Evolutionary conservation across 2,113 vertebrate species (phyloP), one percentile per base, ranked within the genome.

Genomic region (Polyodon spathula): DNA sequence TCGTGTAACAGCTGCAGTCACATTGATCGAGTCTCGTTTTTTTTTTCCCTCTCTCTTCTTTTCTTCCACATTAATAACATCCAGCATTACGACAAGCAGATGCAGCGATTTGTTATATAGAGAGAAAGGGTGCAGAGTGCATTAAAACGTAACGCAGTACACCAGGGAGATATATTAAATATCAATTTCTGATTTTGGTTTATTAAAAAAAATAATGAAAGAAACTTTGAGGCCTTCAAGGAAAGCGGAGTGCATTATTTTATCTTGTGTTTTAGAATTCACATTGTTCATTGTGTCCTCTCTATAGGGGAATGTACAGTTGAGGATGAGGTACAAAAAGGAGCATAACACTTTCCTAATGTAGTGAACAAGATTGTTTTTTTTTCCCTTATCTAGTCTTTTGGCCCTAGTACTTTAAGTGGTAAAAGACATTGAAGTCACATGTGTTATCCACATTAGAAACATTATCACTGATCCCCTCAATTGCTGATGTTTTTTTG

Each of bases 1-100:
- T 76, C 75, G 75, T 78, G 75, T 79, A 74, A 75, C 73, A 63
- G 65, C 75, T 74, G 78, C 76, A 75, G 73, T 80, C 75, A 79
- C 73, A 67, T 69, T 84, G 77, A 84, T 82, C 72, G 74, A 81
- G 75, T 66, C 72, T 70, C 68, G 70, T 64, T 63, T 68, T 71
- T 54, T 59, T 59, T 66, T 69, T 12, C 58, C 55, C 63, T 60
- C 63, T 69, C 66, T 59, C 69, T 66, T 67, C 50, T 62, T 67
- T 41, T 64, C 66, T 61, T 55, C 40, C 53, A 58, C 65, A 66
- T 72, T 70, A 69, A 66, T 70, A 67, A 68, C 68, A 61, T 55
- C 58, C 57, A 39, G 63, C 17, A 58, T 54, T 40, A 40, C 57
- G 12, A 46, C 41, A 52, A 59, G 57, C 17, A 41, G 60, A 67